A percentile compares a stretch with the other conserved stretches of the same genome.
These are phyloP conservation scores for Aleiodes leptofemur DNA, from an alignment of 2,888 invertebrate genomes.

Conservation along the genomic window DNA sequence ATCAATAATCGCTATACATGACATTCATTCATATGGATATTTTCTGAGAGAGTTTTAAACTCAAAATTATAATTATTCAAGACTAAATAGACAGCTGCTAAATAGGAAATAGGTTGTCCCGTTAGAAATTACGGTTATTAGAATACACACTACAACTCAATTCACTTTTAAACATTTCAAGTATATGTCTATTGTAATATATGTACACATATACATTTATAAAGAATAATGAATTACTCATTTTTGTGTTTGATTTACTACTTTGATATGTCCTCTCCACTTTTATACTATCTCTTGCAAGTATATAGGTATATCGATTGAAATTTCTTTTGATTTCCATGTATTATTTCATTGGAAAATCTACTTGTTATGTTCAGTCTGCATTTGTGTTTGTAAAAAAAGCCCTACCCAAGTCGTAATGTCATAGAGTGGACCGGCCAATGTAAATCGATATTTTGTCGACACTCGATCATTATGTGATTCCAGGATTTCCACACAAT, in stretches of 20 bases:
- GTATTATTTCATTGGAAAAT: too few species aligned
- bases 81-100: slow-evolving; percentile 48
- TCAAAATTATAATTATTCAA: neutral
- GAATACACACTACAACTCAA: neutral
- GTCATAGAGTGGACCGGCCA: slow-evolving; percentile 39
- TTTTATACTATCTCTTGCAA: too few species aligned
- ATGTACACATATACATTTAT: too few species aligned
- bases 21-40: slow-evolving; percentile 3
- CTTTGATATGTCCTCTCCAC: too few species aligned
- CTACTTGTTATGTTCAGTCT: neutral
- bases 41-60: neutral
- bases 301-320: too few species aligned
- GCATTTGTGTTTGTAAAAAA: neutral
- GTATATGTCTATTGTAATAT: too few species aligned
- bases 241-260: too few species aligned
- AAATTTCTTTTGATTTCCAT: too few species aligned
- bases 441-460: slow-evolving; percentile 70
- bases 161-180: neutral
- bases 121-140: slow-evolving; percentile 57
- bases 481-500: neutral
- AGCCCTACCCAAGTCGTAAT: neutral
- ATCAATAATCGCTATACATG: slow-evolving; percentile 1
- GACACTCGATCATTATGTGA: slow-evolving; percentile 58
- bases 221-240: too few species aligned
- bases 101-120: slow-evolving; percentile 51